These are phyloP conservation scores for Drosophila lacertosa DNA, from an alignment of 1,140 invertebrate species.

Conservation along the genomic window DNA sequence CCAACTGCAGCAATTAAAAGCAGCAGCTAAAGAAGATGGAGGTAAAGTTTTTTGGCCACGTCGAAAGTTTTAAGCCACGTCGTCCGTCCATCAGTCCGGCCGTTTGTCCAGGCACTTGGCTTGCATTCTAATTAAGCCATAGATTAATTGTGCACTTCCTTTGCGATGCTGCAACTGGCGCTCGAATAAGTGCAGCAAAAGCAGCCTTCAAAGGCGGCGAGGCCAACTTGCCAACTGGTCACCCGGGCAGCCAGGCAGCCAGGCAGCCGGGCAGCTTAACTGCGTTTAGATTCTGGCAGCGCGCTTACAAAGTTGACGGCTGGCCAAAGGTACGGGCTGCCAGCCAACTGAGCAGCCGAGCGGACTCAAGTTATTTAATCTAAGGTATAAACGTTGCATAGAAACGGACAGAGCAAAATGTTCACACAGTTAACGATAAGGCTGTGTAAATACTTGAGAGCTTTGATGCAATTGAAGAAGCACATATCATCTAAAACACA, in stretches of 20 bases:
- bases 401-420: conserved; percentile 11
- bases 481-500: conserved; percentile 6
- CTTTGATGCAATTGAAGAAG: conserved; percentile 26
- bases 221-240: background rate
- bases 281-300: conserved; percentile 17
- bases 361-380: conserved; percentile 41
- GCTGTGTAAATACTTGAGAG: conserved; percentile 30
- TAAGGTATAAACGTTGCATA: conserved; percentile 12
- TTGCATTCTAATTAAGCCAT: conserved; percentile 53
- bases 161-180: conserved; percentile 29
- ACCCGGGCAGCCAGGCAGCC: conserved; percentile 9
- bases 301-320: conserved; percentile 26
- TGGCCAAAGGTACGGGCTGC: conserved; percentile 21
- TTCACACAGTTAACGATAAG: conserved; percentile 25
- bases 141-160: conserved; percentile 55
- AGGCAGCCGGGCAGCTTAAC: conserved; percentile 20
- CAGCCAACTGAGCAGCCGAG: conserved; percentile 20
- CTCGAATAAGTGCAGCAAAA: conserved; percentile 37
- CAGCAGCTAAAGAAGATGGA: conserved; percentile 2
- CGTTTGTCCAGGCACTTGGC: conserved; percentile 32
- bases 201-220: conserved; percentile 17
- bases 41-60: conserved; percentile 22
- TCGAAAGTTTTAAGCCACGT: conserved; percentile 25
- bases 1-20: background rate
- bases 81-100: too few species aligned